These are phyloP conservation scores for Melanaphis sacchari DNA, from an alignment of 1,140 invertebrate species.

Conservation along the genomic window DNA sequence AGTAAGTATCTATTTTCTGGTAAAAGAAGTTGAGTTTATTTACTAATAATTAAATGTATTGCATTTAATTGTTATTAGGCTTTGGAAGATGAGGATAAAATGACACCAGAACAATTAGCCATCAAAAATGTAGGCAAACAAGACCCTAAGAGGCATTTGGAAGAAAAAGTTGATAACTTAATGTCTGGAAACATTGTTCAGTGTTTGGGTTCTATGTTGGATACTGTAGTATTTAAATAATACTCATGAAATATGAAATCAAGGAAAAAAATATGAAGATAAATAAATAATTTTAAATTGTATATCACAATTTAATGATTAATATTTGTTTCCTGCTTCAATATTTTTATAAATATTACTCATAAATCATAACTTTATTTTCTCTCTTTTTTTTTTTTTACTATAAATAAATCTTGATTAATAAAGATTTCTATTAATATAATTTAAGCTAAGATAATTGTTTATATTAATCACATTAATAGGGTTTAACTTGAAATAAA, in stretches of 20 bases:
- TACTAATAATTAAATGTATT: constrained; percentile 7
- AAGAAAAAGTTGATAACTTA: constrained; percentile 96
- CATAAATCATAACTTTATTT: not conserved
- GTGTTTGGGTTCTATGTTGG: constrained; percentile 97
- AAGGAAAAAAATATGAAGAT: not conserved
- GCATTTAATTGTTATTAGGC: constrained; percentile 68
- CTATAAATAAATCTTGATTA: constrained; percentile 12
- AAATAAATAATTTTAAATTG: constrained; percentile 30
- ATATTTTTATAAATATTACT: constrained; percentile 24
- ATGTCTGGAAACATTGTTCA: constrained; percentile 99
- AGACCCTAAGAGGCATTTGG: constrained; percentile 99
- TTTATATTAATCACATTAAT: not conserved
- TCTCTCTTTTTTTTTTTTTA: constrained; percentile 23
- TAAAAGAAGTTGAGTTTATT: not conserved
- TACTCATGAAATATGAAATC: not conserved
- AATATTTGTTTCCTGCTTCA: not conserved
- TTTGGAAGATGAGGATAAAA: constrained; percentile 98
- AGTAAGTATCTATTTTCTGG: constrained; percentile 65
- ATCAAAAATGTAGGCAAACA: constrained; percentile 99
- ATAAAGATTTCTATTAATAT: constrained; percentile 18
- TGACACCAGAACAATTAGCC: constrained; percentile 99
- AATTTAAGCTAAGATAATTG: not conserved
- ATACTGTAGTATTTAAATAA: constrained; percentile 96
- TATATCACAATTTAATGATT: constrained; percentile 2
- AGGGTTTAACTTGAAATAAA: not conserved